Base-by-base conservation (phyloP, 2,797 vertebrate genomes). In the Rhinogobio ventralis region DNA sequence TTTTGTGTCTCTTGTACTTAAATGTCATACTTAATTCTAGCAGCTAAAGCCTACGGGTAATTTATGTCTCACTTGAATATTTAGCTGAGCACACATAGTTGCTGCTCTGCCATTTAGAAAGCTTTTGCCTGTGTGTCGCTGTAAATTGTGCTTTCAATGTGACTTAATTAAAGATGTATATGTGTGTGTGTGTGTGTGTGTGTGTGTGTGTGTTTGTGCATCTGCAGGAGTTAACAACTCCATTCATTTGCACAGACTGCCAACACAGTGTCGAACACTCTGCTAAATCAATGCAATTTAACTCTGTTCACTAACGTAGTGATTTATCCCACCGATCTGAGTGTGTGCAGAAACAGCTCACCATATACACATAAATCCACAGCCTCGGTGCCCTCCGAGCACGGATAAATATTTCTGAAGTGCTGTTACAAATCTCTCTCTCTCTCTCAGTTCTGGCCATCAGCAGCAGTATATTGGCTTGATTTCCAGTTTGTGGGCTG, bases 251-350 rank as follows among this genome's bases (percentile, higher is more conserved):
- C 87, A 84, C 84, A 79, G 30, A 69, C 78, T 78, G 82, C 82
- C 86, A 79, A 13, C 71, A 86, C 69, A 80, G 72, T 72, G 86
- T 89, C 71, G 72, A 49, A 83, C 13, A 81, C 83, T 39, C 85
- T 86, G 91, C 92, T 91, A 91, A 93, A 93, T 94, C 93, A 92
- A 91, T 92, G 90, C 83, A 69, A 88, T 89, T 83, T 89, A 91
- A 91, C 92, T 92, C 89, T 84, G 86, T 88, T 91, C 91, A 88
- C 87, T 89, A 88, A 89, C 33, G 81, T 25, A 64, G 87, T 93
- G 93, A 94, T 94, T 93, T 93, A 93, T 92, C 87, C 82, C 89
- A 86, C 85, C 6, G 79, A 87, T 77, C 87, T 74, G 86, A 90
- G 91, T 75, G 2, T 86, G 88, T 85, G 86, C 87, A 88, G 87